Percentiles rank a stretch among this genome's conserved stretches.
Conservation (phyloP, 2,888 invertebrate species). For the Theodoxus fluviatilis region DNA sequence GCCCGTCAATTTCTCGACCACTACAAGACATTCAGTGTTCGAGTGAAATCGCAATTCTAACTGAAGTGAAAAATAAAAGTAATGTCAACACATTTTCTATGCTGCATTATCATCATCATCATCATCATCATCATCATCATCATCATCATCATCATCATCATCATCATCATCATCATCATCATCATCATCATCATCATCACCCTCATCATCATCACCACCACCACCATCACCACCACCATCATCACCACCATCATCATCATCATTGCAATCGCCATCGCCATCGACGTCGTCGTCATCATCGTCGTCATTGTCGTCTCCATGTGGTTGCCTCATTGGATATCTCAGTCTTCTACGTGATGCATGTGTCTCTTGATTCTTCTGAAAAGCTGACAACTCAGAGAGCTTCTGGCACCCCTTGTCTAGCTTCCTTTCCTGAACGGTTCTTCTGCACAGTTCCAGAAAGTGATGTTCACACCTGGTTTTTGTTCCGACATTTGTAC, state of each 20-base stretch:
- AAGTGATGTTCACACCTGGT: too few relatives aligned
- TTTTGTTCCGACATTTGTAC: too few relatives aligned
- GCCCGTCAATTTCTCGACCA: too few relatives aligned
- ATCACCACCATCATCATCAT: background rate
- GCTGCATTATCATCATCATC: background rate
- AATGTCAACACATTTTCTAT: background rate
- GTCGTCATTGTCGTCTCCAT: constrained; percentile 5
- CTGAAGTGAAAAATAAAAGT: background rate
- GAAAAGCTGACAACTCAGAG: too few relatives aligned
- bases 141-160: constrained; percentile 13
- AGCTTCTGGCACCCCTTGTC: too few relatives aligned
- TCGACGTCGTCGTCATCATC: constrained; percentile 5
- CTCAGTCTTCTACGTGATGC: too few relatives aligned
- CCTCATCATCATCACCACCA: background rate
- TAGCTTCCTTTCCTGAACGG: too few relatives aligned
- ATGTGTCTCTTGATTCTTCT: too few relatives aligned
- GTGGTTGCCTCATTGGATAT: too few relatives aligned
- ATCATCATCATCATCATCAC: constrained; percentile 5
- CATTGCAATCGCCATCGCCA: background rate
- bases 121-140: constrained; percentile 5
- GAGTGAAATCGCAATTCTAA: background rate
- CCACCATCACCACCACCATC: background rate
- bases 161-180: constrained; percentile 17
- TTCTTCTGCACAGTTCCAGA: too few relatives aligned
- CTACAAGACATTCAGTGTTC: too few relatives aligned